These are phyloP conservation scores for Ascidia mentula DNA, from an alignment of 23 tunicate genomes.

Conservation along the genomic window DNA sequence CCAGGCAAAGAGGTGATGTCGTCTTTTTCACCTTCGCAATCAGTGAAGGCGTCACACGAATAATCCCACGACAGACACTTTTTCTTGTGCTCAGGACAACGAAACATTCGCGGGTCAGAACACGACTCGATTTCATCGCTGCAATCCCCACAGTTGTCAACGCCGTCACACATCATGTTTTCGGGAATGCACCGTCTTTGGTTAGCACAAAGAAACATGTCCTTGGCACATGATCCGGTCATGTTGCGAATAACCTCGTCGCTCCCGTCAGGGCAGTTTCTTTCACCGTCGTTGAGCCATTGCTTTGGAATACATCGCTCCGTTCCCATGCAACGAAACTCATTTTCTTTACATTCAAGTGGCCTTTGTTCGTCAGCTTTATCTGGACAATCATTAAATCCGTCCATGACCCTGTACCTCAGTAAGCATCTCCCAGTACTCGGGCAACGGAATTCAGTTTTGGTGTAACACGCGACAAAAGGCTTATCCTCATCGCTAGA, in stretches of 20 bases:
- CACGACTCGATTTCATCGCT: constrained; percentile 45
- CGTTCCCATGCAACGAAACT: constrained; percentile 25
- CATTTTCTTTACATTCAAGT: neutral
- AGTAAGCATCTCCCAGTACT: constrained; percentile 20
- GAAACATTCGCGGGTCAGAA: constrained; percentile 31
- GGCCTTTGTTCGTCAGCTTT: constrained; percentile 13
- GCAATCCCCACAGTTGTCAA: constrained; percentile 22
- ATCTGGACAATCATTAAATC: constrained; percentile 26
- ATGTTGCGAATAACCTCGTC: constrained; percentile 20
- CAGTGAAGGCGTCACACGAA: constrained; percentile 16
- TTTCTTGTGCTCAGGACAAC: constrained; percentile 19
- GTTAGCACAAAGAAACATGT: constrained; percentile 28
- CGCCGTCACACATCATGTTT: constrained; percentile 32
- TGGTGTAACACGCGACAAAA: neutral
- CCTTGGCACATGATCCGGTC: neutral
- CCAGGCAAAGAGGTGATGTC: constrained; percentile 25
- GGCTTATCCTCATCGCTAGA: constrained; percentile 21
- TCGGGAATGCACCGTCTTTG: constrained; percentile 30
- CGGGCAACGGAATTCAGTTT: constrained; percentile 35
- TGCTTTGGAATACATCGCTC: constrained; percentile 42
- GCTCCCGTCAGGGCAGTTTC: constrained; percentile 33
- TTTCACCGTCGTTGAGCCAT: constrained; percentile 16
- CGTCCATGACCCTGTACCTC: constrained; percentile 42
- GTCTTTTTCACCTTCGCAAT: neutral
- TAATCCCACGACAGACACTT: constrained; percentile 19